Base-by-base conservation (phyloP, 2,113 vertebrate species). In the Gallinago jamesoni region DNA sequence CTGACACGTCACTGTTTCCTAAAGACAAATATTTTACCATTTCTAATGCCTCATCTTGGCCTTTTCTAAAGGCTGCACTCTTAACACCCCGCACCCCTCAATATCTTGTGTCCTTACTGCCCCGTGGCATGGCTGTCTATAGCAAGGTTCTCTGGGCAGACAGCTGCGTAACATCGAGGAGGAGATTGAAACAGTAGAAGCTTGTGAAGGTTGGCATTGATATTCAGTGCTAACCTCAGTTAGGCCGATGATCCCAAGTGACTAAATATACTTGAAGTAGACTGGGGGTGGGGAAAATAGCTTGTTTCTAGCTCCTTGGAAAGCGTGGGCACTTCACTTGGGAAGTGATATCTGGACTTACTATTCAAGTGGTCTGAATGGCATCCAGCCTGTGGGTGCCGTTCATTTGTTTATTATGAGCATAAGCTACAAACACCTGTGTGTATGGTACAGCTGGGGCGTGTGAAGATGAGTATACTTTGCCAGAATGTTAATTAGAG, bases 301-400 rank as follows among this genome's bases (percentile, higher is more conserved):
- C 47, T 50, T 50, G 21, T 84, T 63, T 28, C 18, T 59, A 3
- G 27, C 27, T 50, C 18, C 50, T 43, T 13, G 17, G 62, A 39
- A 55, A 43, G 37, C 14, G 7, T 0, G 24, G 21, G 22, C 4
- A 2, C 10, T 21, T n/a, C 28, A 30, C 24, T 55, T 7, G 4
- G 52, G 53, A 39, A 43, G 27, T 20, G 4, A 1, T 33, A 12
- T 17, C 25, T 39, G 31, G 10, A 2, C 15, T 69, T 19, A 2
- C 39, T 28, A 1, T 21, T 10, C 16, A 7, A 30, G 47, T 1
- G 2, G 27, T 11, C 30, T 0, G 0, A 50, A 10, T 7, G 19
- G 24, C 24, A 30, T 14, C 28, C 37, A 57, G 62, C 12, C 14
- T 7, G 31, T 9, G 16, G 9, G 15, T 52, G 14, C 70, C 37